Percentiles rank a stretch among this genome's conserved stretches.
Conservation (phyloP, 2,888 invertebrate species). For the Eupithecia vulgata region DNA sequence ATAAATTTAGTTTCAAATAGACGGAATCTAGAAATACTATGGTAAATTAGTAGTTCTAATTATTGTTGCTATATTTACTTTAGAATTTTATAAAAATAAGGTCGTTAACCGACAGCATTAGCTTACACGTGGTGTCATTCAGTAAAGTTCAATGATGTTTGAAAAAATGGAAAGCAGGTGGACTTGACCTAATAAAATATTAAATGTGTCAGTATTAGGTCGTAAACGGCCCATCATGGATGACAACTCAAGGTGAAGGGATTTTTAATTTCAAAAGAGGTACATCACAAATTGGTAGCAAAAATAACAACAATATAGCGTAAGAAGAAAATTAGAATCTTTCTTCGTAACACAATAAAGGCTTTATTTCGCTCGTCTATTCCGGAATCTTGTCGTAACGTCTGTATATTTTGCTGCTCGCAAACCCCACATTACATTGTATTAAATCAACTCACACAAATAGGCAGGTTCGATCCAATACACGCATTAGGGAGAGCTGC, state of each 20-base stretch:
- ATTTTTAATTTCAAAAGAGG: neutral
- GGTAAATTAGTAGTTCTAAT: constrained; percentile 1
- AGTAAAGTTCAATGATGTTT: neutral
- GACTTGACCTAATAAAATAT: neutral
- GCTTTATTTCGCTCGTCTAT: constrained; percentile 24
- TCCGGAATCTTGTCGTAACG: constrained; percentile 27
- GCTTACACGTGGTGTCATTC: neutral
- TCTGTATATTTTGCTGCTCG: constrained; percentile 24
- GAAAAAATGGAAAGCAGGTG: neutral
- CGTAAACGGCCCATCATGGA: neutral
- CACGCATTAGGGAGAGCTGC: constrained; percentile 33
- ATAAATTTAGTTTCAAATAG: constrained; percentile 26
- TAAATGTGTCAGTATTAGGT: neutral
- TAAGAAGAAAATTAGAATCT: constrained; percentile 14
- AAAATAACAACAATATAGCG: neutral
- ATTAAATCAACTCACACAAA: constrained; percentile 41
- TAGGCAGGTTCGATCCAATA: constrained; percentile 45
- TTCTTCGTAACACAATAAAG: constrained; percentile 20
- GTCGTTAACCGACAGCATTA: neutral
- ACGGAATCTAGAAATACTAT: constrained; percentile 9
- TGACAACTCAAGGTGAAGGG: neutral
- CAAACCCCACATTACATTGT: constrained; percentile 31
- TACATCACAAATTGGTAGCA: neutral
- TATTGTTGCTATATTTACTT: neutral
- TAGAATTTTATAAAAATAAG: neutral